Conservation (phyloP, 1,140 invertebrate genomes). For the Sesamia nonagrioides region DNA sequence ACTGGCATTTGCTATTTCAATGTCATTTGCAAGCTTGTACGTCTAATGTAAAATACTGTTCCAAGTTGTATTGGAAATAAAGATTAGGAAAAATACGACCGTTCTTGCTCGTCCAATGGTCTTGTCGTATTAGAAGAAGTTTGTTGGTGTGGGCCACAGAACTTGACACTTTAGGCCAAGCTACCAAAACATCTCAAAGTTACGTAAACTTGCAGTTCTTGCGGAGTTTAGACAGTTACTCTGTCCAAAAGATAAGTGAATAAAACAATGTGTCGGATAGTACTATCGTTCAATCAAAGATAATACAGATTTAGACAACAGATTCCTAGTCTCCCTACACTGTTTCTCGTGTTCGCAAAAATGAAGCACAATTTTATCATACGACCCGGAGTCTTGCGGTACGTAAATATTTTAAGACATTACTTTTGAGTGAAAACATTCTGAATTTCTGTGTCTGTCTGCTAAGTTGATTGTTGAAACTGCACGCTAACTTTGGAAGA, state of each 20-base stretch:
- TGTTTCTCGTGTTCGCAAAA: background rate
- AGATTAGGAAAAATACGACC: background rate
- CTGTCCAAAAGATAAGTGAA: conserved; percentile 3
- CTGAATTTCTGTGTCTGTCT: conserved; percentile 1
- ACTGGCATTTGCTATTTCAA: conserved; percentile 35
- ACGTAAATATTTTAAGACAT: conserved; percentile 22
- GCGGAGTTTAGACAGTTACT: background rate
- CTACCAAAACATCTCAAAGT: background rate
- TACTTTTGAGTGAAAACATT: background rate
- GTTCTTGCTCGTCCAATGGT: background rate
- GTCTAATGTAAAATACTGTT: background rate
- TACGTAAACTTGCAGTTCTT: background rate
- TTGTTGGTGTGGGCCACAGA: background rate
- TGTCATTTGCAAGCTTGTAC: conserved; percentile 37
- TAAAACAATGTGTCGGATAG: conserved; percentile 22
- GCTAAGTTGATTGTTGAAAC: conserved; percentile 4
- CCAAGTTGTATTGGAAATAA: background rate
- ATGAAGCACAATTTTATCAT: conserved; percentile 29
- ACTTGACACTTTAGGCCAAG: background rate
- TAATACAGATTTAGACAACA: conserved; percentile 20
- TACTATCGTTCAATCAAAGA: conserved; percentile 33
- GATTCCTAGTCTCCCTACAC: background rate
- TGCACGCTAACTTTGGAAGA: conserved; percentile 11
- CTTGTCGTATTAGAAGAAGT: background rate
- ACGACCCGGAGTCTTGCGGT: conserved; percentile 3